Evolutionary conservation across 2,797 vertebrate species (phyloP), one percentile per base, ranked within the genome.

Genomic region (Enteromius radiatus): DNA sequence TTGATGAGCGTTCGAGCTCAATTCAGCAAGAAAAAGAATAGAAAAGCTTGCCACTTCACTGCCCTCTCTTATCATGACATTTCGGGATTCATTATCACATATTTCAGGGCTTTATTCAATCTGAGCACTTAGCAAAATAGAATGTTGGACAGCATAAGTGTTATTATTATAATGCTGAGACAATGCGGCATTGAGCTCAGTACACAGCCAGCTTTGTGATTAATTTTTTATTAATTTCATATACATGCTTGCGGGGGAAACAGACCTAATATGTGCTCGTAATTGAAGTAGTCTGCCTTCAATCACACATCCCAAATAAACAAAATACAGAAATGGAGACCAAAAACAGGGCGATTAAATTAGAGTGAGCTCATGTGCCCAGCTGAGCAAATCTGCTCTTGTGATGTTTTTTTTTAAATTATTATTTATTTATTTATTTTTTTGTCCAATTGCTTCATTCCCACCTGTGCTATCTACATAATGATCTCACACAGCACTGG

Each of bases 381-480:
- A 83, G 74, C 65, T 83, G 81, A 68, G 75, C 61, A 83, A 83
- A 83, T 77, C 74, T 70, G 54, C 63, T 76, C 49, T 82, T 59
- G 36, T 26, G 0, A 8, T 17, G 6, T 15, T 28, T 61, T 6
- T 11, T 36, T 49, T 36, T 31, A 31, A 74, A 10, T 26, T 12
- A n/a, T 31, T 81, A 74, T 45, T 74, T 41, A 2, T 41, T 41
- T 41, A 3, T 14, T 12, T n/a, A n/a, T 28, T 68, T n/a, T 82
- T 82, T 65, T 76, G 63, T 76, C 73, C 19, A 23, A 59, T 77
- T 70, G 65, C 64, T 77, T 70, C 15, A 69, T 69, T 83, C 52
- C 74, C 81, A 77, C 81, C 81, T 83, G 74, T 63, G 75, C 52
- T 83, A 70, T 83, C 47, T 43, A 82, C 63, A 82, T 82, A 82